Percentiles rank a stretch among this genome's conserved stretches.
phyloP scores from a whole-genome alignment of 2,113 vertebrate genomes.

The Pungitius pungitius region DNA sequence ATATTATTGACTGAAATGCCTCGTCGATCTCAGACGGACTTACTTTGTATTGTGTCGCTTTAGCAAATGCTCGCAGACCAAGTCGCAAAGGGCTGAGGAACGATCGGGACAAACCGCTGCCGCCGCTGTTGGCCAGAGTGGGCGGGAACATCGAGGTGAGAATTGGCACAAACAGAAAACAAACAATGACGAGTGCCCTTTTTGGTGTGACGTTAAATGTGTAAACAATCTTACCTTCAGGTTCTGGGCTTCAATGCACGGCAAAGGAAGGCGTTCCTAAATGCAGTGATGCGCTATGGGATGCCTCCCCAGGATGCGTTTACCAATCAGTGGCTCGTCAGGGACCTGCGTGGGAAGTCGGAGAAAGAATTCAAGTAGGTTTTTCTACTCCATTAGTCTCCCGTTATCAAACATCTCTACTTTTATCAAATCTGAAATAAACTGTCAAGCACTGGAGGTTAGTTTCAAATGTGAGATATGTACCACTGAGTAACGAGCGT shows the following conservation, averaged over 20 bases:
- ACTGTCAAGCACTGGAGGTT: background rate
- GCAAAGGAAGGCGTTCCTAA: conserved; percentile 97
- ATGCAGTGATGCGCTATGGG: conserved; percentile 98
- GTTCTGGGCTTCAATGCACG: conserved; percentile 97
- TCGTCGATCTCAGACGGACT: conserved; percentile 19
- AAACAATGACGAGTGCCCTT: background rate
- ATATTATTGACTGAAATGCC: background rate
- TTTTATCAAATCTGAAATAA: background rate
- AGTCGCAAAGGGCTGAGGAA: conserved; percentile 95
- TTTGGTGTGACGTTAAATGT: background rate
- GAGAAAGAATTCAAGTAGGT: conserved; percentile 98
- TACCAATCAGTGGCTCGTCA: conserved; percentile 97
- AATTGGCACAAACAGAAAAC: background rate
- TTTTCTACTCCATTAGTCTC: background rate
- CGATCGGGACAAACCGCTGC: conserved; percentile 96
- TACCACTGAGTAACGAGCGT: background rate
- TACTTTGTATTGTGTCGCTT: conserved; percentile 8
- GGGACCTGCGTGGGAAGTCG: conserved; percentile 95
- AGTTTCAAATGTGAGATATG: background rate
- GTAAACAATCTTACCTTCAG: conserved; percentile 63
- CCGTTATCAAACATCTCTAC: background rate
- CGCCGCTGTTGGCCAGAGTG: conserved; percentile 93
- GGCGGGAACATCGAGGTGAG: conserved; percentile 97
- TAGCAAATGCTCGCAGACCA: conserved; percentile 89
- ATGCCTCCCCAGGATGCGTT: conserved; percentile 99